A percentile compares a stretch with the other conserved stretches of the same genome.
These are phyloP conservation scores for Erinaceus europaeus DNA, from an alignment of 2,113 vertebrate genomes.

Conservation along the genomic window DNA sequence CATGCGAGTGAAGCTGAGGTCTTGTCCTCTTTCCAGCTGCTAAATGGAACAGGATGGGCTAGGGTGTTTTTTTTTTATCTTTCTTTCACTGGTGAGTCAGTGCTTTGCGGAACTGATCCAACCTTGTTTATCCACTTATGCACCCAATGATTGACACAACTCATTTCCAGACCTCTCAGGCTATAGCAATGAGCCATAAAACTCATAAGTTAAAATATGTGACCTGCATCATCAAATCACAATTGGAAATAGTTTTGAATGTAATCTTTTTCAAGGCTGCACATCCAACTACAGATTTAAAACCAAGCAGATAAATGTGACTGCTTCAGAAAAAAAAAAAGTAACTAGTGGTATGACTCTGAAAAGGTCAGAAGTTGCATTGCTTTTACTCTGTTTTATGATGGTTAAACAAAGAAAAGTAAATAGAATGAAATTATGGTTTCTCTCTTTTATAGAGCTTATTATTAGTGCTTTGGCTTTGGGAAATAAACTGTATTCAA, in stretches of 20 bases:
- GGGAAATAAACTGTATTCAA: not conserved
- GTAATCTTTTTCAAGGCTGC: slow-evolving; percentile 61
- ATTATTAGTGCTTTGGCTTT: not conserved
- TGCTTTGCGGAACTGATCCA: not conserved
- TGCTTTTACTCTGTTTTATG: not conserved
- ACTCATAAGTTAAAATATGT: slow-evolving; percentile 20
- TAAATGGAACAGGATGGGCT: not conserved
- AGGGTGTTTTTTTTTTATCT: not conserved
- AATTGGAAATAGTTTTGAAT: slow-evolving; percentile 39
- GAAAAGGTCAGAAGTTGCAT: slow-evolving; percentile 12
- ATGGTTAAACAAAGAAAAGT: not conserved
- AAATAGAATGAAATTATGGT: not conserved
- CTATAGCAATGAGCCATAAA: not conserved
- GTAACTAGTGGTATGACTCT: not conserved
- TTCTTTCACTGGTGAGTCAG: not conserved
- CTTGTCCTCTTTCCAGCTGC: not conserved
- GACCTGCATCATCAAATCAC: slow-evolving; percentile 38
- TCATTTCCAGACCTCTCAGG: slow-evolving; percentile 18
- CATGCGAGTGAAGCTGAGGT: not conserved
- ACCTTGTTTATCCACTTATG: slow-evolving; percentile 41
- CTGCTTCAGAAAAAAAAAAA: not conserved
- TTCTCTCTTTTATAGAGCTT: not conserved
- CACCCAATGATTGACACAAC: not conserved
- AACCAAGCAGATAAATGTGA: slow-evolving; percentile 44
- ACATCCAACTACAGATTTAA: slow-evolving; percentile 15